Conservation (phyloP, 2,797 vertebrate genomes). For the Meda fulgida region DNA sequence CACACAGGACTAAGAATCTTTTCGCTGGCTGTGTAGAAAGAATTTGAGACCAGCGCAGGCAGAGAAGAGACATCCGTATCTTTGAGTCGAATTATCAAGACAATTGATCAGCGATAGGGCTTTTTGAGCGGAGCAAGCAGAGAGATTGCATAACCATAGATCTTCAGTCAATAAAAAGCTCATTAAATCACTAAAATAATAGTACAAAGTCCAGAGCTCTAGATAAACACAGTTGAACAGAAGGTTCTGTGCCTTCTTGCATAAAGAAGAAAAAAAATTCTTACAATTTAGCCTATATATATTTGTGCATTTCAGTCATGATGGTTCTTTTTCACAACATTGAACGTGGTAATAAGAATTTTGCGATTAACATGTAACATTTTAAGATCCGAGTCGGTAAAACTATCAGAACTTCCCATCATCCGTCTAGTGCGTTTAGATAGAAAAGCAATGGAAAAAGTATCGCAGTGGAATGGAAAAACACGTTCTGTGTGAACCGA, state of each 20-base stretch:
- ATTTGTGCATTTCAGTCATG: too few species aligned
- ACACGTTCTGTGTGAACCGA: too few species aligned
- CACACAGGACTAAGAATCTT: neutral
- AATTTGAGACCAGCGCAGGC: neutral
- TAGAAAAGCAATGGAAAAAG: too few species aligned
- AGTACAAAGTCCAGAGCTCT: neutral
- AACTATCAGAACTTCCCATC: too few species aligned
- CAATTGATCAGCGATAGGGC: neutral
- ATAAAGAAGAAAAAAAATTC: too few species aligned
- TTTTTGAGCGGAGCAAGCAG: neutral
- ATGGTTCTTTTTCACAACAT: too few species aligned
- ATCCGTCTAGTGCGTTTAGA: too few species aligned
- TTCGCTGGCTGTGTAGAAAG: neutral
- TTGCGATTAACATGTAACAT: too few species aligned
- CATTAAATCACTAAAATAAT: neutral
- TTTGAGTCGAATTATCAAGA: constrained; percentile 6
- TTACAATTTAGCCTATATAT: too few species aligned
- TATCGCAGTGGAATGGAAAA: too few species aligned
- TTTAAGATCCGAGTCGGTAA: too few species aligned
- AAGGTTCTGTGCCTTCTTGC: neutral
- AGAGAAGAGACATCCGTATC: neutral
- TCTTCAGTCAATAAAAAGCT: neutral
- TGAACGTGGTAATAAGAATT: too few species aligned
- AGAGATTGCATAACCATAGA: neutral
- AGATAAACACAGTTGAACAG: neutral